A percentile compares a stretch with the other conserved stretches of the same genome.
These are phyloP conservation scores for Nycticryphes semicollaris DNA, from an alignment of 2,113 vertebrate genomes.

Conservation along the genomic window DNA sequence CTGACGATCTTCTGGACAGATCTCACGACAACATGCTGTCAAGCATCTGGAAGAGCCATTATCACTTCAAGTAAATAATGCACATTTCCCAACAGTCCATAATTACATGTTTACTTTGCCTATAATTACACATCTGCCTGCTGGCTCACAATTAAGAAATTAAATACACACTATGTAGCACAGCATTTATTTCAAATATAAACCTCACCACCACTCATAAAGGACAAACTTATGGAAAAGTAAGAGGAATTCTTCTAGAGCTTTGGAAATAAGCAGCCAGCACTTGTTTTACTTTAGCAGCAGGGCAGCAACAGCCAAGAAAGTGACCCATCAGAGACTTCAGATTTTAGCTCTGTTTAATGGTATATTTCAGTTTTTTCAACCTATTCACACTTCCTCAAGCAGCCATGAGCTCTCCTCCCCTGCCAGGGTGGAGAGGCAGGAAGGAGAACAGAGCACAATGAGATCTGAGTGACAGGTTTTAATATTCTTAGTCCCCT, in stretches of 20 bases:
- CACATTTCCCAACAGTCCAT: slow-evolving; percentile 39
- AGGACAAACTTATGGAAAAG: background rate
- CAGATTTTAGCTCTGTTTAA: background rate
- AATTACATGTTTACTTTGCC: slow-evolving; percentile 68
- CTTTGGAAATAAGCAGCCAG: background rate
- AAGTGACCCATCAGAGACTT: background rate
- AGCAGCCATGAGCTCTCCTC: background rate
- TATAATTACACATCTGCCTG: slow-evolving; percentile 64
- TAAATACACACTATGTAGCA: background rate
- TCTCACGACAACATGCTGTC: slow-evolving; percentile 14
- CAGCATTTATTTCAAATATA: background rate
- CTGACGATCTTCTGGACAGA: slow-evolving; percentile 8
- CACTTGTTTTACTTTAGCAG: background rate
- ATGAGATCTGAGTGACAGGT: background rate
- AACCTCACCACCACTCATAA: background rate
- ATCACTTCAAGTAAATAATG: slow-evolving; percentile 55
- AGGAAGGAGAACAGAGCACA: background rate
- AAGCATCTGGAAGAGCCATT: slow-evolving; percentile 55
- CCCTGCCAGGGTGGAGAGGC: background rate
- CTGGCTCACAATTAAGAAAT: slow-evolving; percentile 58
- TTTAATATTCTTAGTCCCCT: background rate
- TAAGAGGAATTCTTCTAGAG: background rate
- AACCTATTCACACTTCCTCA: background rate
- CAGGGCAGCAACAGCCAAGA: background rate
- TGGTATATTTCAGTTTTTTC: background rate